These are phyloP conservation scores for Enchytraeus crypticus DNA, from an alignment of 2,888 invertebrate genomes.

Conservation along the genomic window DNA sequence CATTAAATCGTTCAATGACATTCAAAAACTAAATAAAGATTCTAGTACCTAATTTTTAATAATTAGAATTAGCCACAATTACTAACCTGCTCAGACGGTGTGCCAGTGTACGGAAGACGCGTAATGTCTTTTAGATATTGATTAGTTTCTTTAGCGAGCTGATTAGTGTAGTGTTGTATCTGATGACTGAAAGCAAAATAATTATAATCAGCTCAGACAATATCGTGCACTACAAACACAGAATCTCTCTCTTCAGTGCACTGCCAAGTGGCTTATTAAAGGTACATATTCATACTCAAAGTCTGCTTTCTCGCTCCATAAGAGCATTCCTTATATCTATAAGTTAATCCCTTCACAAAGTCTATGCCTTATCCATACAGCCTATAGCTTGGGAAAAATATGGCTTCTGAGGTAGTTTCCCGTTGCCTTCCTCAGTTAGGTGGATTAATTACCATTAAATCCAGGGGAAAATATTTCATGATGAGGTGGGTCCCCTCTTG, in stretches of 20 bases:
- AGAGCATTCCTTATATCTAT: too few relatives aligned
- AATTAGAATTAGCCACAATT: neutral
- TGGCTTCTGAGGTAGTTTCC: too few relatives aligned
- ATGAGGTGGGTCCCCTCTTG: too few relatives aligned
- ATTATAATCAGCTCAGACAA: too few relatives aligned
- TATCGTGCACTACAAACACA: conserved; percentile 1
- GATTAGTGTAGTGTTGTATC: conserved; percentile 88
- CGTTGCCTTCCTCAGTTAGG: too few relatives aligned
- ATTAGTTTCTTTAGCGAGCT: conserved; percentile 84
- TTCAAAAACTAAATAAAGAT: neutral
- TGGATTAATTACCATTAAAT: too few relatives aligned
- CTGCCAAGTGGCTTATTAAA: too few relatives aligned
- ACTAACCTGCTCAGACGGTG: conserved; percentile 38
- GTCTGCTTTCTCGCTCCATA: too few relatives aligned
- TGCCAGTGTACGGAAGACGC: conserved; percentile 35
- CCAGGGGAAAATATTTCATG: too few relatives aligned
- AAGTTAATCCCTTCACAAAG: neutral
- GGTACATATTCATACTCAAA: neutral
- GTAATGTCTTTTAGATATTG: conserved; percentile 70
- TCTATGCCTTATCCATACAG: neutral
- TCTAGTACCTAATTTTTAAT: neutral
- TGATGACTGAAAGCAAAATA: conserved; percentile 82
- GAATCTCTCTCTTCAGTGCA: neutral
- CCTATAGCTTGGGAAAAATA: too few relatives aligned
- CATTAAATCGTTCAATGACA: too few relatives aligned